A percentile compares a stretch with the other conserved stretches of the same genome.
phyloP scores from a whole-genome alignment of 2,797 vertebrate species.

The Hephaestus fuliginosus region DNA sequence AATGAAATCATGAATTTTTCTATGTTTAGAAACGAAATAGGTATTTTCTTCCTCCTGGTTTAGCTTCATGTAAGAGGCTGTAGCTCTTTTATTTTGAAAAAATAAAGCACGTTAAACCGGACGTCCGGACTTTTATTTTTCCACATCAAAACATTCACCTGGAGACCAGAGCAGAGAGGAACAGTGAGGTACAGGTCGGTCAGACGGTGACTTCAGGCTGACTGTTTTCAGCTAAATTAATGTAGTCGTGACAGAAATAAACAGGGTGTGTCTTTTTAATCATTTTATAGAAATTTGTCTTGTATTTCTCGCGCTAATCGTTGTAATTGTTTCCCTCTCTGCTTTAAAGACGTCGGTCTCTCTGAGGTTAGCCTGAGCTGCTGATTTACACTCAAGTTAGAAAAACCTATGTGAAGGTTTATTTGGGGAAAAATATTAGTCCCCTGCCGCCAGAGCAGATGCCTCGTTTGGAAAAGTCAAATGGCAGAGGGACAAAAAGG shows the following conservation, averaged over 20 bases:
- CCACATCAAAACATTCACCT: conserved; percentile 12
- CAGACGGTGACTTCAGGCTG: accelerated
- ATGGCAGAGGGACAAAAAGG: conserved; percentile 64
- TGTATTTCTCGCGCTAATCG: neutral
- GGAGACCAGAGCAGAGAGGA: accelerated
- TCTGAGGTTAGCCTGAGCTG: neutral
- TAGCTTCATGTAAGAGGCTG: neutral
- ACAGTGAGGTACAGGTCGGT: accelerated
- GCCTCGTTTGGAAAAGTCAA: conserved; percentile 66
- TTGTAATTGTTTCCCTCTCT: too few relatives aligned
- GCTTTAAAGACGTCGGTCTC: too few relatives aligned
- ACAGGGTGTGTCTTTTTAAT: neutral
- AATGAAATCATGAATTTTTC: neutral
- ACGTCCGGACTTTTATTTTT: conserved; percentile 36
- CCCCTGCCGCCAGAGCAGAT: conserved; percentile 62
- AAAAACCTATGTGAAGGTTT: neutral
- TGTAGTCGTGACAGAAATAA: neutral
- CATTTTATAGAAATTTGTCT: neutral
- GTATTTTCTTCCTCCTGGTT: neutral
- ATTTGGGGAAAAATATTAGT: neutral
- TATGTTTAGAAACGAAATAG: too few relatives aligned
- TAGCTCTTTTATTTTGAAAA: conserved; percentile 51
- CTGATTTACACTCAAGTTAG: neutral
- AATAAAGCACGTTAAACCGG: neutral
- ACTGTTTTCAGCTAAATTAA: neutral